These are phyloP conservation scores for Calephelis nemesis DNA, from an alignment of 1,140 invertebrate species.

Conservation along the genomic window DNA sequence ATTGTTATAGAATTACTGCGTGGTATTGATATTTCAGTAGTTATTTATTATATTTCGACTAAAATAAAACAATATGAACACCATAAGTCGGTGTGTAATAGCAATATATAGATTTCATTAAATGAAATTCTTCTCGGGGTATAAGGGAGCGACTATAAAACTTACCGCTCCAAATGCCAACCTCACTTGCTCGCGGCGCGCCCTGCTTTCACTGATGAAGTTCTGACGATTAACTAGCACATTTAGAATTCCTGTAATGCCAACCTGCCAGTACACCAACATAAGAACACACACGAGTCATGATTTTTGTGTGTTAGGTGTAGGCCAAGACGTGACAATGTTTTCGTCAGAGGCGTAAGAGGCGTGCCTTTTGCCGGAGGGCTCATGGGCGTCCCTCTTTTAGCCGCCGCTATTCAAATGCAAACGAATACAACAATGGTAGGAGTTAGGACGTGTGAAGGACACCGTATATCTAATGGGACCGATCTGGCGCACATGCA, in stretches of 20 bases:
- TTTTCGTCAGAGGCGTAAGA: slow-evolving; percentile 46
- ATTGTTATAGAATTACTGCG: slow-evolving; percentile 29
- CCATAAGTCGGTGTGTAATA: neutral
- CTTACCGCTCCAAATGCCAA: neutral
- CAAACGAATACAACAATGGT: slow-evolving; percentile 73
- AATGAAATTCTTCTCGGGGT: slow-evolving; percentile 8
- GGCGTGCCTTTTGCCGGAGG: slow-evolving; percentile 45
- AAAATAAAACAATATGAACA: neutral
- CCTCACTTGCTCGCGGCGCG: neutral
- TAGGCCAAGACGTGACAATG: slow-evolving; percentile 38
- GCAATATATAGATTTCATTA: slow-evolving; percentile 4
- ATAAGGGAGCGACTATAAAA: neutral
- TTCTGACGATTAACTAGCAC: neutral
- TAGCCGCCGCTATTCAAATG: slow-evolving; percentile 67
- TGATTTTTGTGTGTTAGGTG: slow-evolving; percentile 26
- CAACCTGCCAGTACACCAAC: slow-evolving; percentile 1
- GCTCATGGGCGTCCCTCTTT: slow-evolving; percentile 54
- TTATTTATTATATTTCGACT: slow-evolving; percentile 23
- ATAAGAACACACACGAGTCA: slow-evolving; percentile 12
- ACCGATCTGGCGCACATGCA: slow-evolving; percentile 69
- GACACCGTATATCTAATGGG: slow-evolving; percentile 73
- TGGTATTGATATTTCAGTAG: slow-evolving; percentile 33
- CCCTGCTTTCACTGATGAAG: neutral
- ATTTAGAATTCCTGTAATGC: neutral
- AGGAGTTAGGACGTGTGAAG: slow-evolving; percentile 77